Evolutionary conservation across 2,797 vertebrate genomes (phyloP).

Genomic region (Acanthurus lineatus): DNA sequence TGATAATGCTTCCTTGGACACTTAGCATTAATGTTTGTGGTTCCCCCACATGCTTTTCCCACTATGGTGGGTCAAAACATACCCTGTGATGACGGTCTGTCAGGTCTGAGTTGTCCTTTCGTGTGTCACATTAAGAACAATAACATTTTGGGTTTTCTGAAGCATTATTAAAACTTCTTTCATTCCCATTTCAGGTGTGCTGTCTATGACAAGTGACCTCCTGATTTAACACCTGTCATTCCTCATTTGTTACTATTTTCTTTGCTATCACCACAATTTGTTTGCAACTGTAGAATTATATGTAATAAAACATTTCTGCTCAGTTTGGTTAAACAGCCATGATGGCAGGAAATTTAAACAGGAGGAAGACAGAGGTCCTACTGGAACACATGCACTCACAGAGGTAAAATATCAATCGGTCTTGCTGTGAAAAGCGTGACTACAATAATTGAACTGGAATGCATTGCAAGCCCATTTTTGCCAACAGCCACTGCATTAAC

Average conservation of each 20-base stretch:
- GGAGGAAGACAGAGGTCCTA: neutral
- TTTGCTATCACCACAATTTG: neutral
- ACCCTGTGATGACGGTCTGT: neutral
- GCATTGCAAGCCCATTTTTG: constrained; percentile 21
- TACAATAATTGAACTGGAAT: constrained; percentile 30
- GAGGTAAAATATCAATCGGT: neutral
- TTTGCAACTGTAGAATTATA: neutral
- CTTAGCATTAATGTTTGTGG: neutral
- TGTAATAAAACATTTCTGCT: neutral
- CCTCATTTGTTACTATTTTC: neutral
- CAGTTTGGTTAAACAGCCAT: neutral
- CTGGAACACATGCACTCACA: neutral
- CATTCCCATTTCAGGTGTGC: neutral
- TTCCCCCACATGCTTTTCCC: neutral
- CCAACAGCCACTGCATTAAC: constrained; percentile 41
- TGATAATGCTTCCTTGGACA: neutral
- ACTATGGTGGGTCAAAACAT: neutral
- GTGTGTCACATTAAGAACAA: neutral
- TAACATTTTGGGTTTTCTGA: neutral
- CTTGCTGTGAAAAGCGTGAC: constrained; percentile 12
- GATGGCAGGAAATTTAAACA: constrained; percentile 4
- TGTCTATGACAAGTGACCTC: no score
- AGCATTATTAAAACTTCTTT: neutral
- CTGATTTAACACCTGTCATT: no score
- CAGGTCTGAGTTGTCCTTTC: neutral